Percentiles rank a stretch among this genome's conserved stretches.
Conservation (phyloP, 1,140 invertebrate genomes). For the Nebria ingens region DNA sequence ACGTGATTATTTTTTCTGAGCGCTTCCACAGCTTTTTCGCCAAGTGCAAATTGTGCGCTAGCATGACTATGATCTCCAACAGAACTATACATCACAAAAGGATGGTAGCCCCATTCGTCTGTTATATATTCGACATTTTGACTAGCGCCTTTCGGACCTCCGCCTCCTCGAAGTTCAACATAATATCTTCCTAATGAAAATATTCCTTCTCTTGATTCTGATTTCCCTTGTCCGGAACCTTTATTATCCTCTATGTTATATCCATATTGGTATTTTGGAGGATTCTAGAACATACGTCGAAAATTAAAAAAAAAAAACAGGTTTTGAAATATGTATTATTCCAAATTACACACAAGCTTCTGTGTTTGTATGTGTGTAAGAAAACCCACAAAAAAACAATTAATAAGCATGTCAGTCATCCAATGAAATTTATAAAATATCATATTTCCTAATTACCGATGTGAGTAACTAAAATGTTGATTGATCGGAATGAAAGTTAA, state of each 20-base stretch:
- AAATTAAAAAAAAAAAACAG: too few relatives aligned
- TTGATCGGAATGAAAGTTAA: conserved; percentile 5
- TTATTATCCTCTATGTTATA: conserved; percentile 37
- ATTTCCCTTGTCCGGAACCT: conserved; percentile 43
- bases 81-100: conserved; percentile 42
- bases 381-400: too few relatives aligned
- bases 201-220: conserved; percentile 40
- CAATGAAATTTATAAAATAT: too few relatives aligned
- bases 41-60: conserved; percentile 41
- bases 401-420: too few relatives aligned
- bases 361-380: too few relatives aligned
- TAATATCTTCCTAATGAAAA: conserved; percentile 39
- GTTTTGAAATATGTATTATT: too few relatives aligned
- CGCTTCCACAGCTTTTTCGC: conserved; percentile 41
- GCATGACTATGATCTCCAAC: conserved; percentile 33
- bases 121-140: conserved; percentile 47
- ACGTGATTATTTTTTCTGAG: conserved; percentile 24
- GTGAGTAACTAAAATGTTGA: conserved; percentile 11
- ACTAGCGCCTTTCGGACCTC: conserved; percentile 12
- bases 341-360: too few relatives aligned
- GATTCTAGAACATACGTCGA: conserved; percentile 35
- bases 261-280: conserved; percentile 40
- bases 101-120: conserved; percentile 52
- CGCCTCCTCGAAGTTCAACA: conserved; percentile 17
- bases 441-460: not conserved